phyloP scores from a whole-genome alignment of 2,113 vertebrate genomes.

The Pampusana beccarii region DNA sequence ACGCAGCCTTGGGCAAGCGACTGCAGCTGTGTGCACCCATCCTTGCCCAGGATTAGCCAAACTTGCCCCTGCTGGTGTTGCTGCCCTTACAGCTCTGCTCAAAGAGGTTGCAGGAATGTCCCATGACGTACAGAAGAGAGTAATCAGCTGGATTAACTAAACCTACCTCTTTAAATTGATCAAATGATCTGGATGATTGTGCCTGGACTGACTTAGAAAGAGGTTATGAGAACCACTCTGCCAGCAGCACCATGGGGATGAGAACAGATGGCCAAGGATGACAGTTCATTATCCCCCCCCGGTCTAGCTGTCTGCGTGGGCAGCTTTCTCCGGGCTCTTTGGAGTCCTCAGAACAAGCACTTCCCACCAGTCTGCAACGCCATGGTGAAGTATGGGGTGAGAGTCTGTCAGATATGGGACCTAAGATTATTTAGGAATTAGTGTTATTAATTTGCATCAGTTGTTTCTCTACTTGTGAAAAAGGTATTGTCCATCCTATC shows the following conservation, averaged over 20 bases:
- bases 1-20: background rate
- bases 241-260: background rate
- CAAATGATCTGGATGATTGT: background rate
- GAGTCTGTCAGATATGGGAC: background rate
- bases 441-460: background rate
- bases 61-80: background rate
- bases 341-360: background rate
- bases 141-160: background rate
- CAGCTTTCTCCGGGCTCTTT: background rate
- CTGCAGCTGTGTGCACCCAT: background rate
- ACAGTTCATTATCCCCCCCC: background rate
- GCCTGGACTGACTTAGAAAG: background rate
- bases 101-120: background rate
- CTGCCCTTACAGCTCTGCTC: background rate
- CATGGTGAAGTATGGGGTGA: background rate
- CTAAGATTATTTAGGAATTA: background rate
- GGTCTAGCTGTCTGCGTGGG: background rate
- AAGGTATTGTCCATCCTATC: background rate
- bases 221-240: background rate
- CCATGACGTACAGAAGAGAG: background rate
- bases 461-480: background rate
- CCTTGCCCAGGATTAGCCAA: background rate
- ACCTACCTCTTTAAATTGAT: background rate
- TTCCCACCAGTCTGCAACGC: background rate
- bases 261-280: background rate